Evolutionary conservation across 2,888 invertebrate species (phyloP).

Genomic region (Eledona agricola): DNA sequence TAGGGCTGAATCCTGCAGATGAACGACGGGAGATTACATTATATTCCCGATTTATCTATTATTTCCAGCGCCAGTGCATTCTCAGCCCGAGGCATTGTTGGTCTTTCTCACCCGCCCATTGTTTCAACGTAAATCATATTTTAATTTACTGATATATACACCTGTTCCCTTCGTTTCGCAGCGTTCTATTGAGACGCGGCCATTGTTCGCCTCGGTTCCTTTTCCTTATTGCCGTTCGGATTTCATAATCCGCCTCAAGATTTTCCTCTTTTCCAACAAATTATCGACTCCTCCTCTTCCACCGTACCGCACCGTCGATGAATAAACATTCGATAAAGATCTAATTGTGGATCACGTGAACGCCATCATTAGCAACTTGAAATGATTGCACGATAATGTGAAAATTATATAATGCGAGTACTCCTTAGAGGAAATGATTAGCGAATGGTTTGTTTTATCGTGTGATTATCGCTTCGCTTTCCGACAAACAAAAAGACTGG

Average conservation of each 20-base stretch:
- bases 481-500: too few relatives aligned
- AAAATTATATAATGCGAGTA: too few relatives aligned
- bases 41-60: constrained; percentile 56
- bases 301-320: too few relatives aligned
- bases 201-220: constrained; percentile 32
- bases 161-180: constrained; percentile 38
- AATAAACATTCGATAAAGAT: too few relatives aligned
- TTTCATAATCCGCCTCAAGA: constrained; percentile 12
- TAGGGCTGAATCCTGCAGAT: constrained; percentile 54
- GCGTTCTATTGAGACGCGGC: constrained; percentile 37
- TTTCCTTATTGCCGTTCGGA: constrained; percentile 22
- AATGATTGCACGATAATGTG: too few relatives aligned
- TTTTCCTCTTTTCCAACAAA: neutral
- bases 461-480: too few relatives aligned
- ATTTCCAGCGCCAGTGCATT: constrained; percentile 54
- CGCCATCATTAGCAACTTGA: too few relatives aligned
- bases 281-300: too few relatives aligned
- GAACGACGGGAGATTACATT: constrained; percentile 56
- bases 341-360: too few relatives aligned
- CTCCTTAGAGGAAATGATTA: too few relatives aligned
- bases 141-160: constrained; percentile 54
- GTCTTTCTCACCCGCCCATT: constrained; percentile 56
- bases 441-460: too few relatives aligned
- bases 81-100: constrained; percentile 54
- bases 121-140: constrained; percentile 56